Evolutionary conservation across 1,140 invertebrate species (phyloP).

Genomic region (Fopius arisanus): DNA sequence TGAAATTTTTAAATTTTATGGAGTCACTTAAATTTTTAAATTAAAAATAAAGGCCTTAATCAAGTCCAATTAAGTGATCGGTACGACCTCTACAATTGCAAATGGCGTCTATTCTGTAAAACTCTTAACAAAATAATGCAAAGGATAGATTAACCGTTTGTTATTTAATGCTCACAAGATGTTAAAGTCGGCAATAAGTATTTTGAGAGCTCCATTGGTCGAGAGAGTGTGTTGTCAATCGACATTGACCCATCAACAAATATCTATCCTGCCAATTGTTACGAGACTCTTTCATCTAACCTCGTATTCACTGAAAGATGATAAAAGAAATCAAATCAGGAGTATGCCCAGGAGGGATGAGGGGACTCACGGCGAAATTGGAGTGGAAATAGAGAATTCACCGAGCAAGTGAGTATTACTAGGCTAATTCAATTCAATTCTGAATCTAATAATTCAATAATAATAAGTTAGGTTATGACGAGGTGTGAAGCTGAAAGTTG

Average conservation of each 20-base stretch:
- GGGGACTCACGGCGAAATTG: slow-evolving; percentile 74
- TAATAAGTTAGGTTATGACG: too few relatives aligned
- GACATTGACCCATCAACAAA: not conserved
- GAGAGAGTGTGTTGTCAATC: not conserved
- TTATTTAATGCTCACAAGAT: not conserved
- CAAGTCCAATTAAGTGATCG: too few relatives aligned
- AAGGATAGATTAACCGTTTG: too few relatives aligned
- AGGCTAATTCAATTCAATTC: not conserved
- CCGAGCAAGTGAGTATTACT: slow-evolving; percentile 29
- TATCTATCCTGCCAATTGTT: not conserved
- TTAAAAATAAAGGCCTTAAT: too few relatives aligned
- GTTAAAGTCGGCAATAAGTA: slow-evolving; percentile 17
- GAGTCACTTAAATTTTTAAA: too few relatives aligned
- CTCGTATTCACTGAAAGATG: slow-evolving; percentile 62
- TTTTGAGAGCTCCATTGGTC: not conserved
- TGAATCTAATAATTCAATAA: not conserved
- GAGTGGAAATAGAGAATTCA: slow-evolving; percentile 68
- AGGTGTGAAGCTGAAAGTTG: too few relatives aligned
- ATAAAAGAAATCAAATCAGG: slow-evolving; percentile 67
- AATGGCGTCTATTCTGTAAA: too few relatives aligned
- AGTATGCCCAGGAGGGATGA: slow-evolving; percentile 70
- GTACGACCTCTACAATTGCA: too few relatives aligned
- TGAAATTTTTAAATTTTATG: too few relatives aligned
- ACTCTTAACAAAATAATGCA: too few relatives aligned
- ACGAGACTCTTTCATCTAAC: slow-evolving; percentile 51